Percentiles rank a stretch among this genome's conserved stretches.
These are phyloP conservation scores for Ptychochromis oligacanthus DNA, from an alignment of 2,113 vertebrate species.

Conservation along the genomic window DNA sequence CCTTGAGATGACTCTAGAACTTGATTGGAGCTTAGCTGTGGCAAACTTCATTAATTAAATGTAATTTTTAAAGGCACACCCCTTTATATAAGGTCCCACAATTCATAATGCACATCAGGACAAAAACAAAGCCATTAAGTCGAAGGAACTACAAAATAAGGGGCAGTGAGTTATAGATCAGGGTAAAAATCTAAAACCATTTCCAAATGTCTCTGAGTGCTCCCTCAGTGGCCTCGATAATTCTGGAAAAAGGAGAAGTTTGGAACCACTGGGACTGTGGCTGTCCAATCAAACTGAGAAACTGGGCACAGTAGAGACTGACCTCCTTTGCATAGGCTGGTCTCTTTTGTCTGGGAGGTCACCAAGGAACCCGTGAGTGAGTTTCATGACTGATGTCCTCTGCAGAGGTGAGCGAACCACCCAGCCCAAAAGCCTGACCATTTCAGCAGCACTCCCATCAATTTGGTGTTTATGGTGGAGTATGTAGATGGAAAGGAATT, in stretches of 20 bases:
- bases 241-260: background rate
- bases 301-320: background rate
- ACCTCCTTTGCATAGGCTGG: background rate
- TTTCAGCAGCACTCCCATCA: background rate
- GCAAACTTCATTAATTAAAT: background rate
- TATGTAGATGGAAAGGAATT: background rate
- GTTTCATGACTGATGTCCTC: background rate
- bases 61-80: background rate
- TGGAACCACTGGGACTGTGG: background rate
- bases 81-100: background rate
- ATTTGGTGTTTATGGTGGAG: background rate
- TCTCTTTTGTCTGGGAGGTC: background rate
- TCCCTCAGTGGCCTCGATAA: background rate
- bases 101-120: background rate
- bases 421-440: background rate
- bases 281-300: background rate
- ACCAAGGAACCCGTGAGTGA: background rate
- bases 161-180: background rate
- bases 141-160: background rate
- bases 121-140: background rate
- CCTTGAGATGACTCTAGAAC: conserved; percentile 1
- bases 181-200: background rate
- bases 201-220: background rate
- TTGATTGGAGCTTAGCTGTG: background rate
- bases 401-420: background rate